A percentile compares a stretch with the other conserved stretches of the same genome.
Evolutionary conservation across 2,888 invertebrate species (phyloP).

Genomic region (Sepiola atlantica): DNA sequence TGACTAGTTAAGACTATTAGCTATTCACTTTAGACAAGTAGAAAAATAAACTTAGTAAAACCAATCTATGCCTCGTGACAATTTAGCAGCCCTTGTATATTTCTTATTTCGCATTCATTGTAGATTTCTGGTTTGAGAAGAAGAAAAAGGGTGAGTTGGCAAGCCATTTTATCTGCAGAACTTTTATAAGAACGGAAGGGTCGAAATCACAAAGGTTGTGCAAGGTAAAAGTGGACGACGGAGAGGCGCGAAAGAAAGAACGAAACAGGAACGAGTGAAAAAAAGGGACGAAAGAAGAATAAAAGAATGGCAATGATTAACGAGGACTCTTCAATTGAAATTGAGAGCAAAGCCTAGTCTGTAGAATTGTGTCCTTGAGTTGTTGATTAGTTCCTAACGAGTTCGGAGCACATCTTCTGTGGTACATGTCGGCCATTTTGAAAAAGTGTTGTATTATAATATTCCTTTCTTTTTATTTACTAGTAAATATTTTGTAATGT

Average conservation of each 20-base stretch:
- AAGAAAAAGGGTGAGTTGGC: slow-evolving; percentile 32
- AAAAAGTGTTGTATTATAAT: not conserved
- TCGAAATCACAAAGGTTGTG: slow-evolving; percentile 32
- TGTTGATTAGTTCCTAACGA: slow-evolving; percentile 4
- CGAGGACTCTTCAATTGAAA: not conserved
- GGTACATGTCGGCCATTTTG: not conserved
- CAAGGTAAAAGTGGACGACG: not conserved
- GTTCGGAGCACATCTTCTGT: not conserved
- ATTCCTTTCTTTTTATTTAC: not conserved
- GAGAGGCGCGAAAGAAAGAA: not conserved
- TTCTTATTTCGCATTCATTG: slow-evolving; percentile 32
- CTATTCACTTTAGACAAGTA: not conserved
- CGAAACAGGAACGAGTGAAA: not conserved
- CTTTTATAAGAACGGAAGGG: not conserved
- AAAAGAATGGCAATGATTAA: not conserved
- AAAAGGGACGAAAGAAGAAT: not conserved
- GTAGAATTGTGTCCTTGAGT: slow-evolving; percentile 23
- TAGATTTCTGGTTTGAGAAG: slow-evolving; percentile 21
- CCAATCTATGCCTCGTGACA: not conserved
- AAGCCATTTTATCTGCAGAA: slow-evolving; percentile 3
- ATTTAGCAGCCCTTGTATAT: not conserved
- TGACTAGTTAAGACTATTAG: not conserved
- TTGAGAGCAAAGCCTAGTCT: not conserved
- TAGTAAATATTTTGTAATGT: not conserved
- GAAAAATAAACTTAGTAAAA: not conserved